Conservation (phyloP, 1,140 invertebrate genomes). For the Lepidotrigona ventralis region DNA sequence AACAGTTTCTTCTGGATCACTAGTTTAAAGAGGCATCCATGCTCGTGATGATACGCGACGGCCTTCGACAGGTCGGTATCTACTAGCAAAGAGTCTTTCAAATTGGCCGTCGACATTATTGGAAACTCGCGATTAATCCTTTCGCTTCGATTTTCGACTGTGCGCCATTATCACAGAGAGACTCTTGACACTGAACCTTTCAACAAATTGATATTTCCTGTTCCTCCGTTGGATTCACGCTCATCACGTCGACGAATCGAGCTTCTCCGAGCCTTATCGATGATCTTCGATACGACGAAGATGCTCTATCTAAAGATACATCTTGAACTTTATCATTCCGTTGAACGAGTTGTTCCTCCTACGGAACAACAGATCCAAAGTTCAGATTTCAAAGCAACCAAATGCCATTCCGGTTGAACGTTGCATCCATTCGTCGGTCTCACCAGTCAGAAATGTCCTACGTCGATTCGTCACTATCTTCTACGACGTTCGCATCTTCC, state of each 20-base stretch:
- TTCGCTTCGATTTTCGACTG: neutral
- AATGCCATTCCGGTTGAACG: neutral
- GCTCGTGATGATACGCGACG: slow-evolving; percentile 20
- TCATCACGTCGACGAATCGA: slow-evolving; percentile 1
- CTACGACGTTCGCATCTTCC: neutral
- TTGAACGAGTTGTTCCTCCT: neutral
- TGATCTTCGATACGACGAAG: too few species aligned
- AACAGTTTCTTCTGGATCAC: slow-evolving; percentile 27
- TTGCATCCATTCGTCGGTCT: neutral
- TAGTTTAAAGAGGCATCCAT: slow-evolving; percentile 24
- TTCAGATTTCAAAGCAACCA: neutral
- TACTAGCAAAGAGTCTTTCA: slow-evolving; percentile 14
- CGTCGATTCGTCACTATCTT: neutral
- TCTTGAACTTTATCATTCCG: neutral
- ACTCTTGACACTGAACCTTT: slow-evolving; percentile 10
- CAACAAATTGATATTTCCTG: slow-evolving; percentile 1
- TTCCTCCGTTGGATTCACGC: neutral
- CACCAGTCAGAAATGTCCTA: neutral
- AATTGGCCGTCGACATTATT: slow-evolving; percentile 43
- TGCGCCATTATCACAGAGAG: slow-evolving; percentile 1
- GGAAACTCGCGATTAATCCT: neutral
- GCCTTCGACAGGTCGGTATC: slow-evolving; percentile 27
- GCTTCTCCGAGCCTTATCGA: too few species aligned
- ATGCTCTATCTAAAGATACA: too few species aligned
- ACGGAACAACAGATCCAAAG: neutral